Evolutionary conservation across 2,113 vertebrate species (phyloP).

Genomic region (Onychorhynchus coronatus): DNA sequence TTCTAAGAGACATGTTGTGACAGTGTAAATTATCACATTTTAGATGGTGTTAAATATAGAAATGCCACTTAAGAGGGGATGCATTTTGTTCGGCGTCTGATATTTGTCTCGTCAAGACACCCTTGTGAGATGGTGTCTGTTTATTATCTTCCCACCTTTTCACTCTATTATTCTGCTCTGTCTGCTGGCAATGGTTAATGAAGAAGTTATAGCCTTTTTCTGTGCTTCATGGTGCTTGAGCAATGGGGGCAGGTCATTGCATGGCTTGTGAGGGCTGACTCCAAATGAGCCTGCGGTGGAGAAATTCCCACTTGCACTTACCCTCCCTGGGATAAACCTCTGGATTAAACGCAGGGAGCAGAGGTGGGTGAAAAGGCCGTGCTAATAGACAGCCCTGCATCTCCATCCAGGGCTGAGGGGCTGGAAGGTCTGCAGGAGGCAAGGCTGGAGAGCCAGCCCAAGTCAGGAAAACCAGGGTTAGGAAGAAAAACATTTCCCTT

Average conservation of each 20-base stretch:
- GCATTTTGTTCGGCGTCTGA: neutral
- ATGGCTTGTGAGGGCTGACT: neutral
- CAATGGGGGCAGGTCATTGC: neutral
- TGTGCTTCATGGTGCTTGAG: neutral
- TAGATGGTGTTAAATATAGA: constrained; percentile 38
- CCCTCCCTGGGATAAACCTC: neutral
- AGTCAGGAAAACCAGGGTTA: neutral
- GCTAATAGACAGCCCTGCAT: neutral
- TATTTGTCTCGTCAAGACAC: constrained; percentile 32
- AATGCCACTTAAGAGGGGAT: constrained; percentile 43
- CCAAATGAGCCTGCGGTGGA: accelerated
- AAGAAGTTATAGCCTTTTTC: neutral
- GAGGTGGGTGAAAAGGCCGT: neutral
- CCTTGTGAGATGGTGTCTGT: constrained; percentile 1
- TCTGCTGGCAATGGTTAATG: neutral
- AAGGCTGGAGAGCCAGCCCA: neutral
- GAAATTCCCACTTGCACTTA: neutral
- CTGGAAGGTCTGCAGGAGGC: neutral
- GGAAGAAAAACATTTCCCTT: neutral
- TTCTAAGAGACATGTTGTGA: constrained; percentile 56
- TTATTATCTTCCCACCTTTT: constrained; percentile 11
- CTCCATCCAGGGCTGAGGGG: neutral
- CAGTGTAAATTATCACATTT: constrained; percentile 52
- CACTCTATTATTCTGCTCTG: neutral
- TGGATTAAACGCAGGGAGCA: neutral